These are phyloP conservation scores for Arrhamphus sclerolepis DNA, from an alignment of 2,797 vertebrate genomes.

Conservation along the genomic window DNA sequence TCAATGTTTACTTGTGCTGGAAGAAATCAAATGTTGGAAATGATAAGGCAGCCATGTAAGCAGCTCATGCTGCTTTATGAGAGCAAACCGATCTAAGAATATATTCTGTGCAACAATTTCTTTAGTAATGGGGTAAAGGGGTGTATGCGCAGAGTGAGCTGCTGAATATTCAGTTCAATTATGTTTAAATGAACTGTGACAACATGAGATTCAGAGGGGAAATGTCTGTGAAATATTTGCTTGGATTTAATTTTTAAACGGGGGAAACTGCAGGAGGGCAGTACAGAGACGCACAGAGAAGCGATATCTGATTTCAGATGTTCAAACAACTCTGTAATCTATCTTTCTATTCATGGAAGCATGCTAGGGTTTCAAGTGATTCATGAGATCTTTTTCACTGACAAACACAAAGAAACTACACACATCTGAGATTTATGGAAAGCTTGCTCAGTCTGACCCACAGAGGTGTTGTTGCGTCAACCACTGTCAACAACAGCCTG, in stretches of 20 bases:
- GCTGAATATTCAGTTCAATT: constrained; percentile 68
- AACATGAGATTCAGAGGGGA: constrained; percentile 51
- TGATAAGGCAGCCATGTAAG: constrained; percentile 17
- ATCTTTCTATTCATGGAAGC: constrained; percentile 17
- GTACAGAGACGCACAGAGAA: constrained; percentile 3
- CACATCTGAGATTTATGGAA: constrained; percentile 30
- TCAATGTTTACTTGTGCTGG: constrained; percentile 40
- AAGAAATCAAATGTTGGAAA: constrained; percentile 51
- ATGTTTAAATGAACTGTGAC: constrained; percentile 73
- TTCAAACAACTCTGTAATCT: constrained; percentile 4
- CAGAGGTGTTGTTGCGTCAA: constrained; percentile 39
- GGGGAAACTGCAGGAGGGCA: constrained; percentile 15
- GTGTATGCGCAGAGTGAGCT: constrained; percentile 50
- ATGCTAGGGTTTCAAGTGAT: constrained; percentile 16
- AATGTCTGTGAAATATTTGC: constrained; percentile 57
- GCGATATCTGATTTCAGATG: constrained; percentile 15
- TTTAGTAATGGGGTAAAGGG: constrained; percentile 52
- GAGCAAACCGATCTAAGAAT: constrained; percentile 40
- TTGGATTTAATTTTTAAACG: constrained; percentile 44
- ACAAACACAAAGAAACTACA: constrained; percentile 14
- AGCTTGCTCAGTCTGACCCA: constrained; percentile 34
- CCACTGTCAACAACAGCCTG: constrained; percentile 48
- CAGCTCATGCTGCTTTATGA: constrained; percentile 22
- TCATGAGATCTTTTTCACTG: constrained; percentile 11
- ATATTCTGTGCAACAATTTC: constrained; percentile 58